Percentiles rank a stretch among this genome's conserved stretches.
Evolutionary conservation across 1,140 invertebrate genomes (phyloP).

Genomic region (Drosophila chauvacae): DNA sequence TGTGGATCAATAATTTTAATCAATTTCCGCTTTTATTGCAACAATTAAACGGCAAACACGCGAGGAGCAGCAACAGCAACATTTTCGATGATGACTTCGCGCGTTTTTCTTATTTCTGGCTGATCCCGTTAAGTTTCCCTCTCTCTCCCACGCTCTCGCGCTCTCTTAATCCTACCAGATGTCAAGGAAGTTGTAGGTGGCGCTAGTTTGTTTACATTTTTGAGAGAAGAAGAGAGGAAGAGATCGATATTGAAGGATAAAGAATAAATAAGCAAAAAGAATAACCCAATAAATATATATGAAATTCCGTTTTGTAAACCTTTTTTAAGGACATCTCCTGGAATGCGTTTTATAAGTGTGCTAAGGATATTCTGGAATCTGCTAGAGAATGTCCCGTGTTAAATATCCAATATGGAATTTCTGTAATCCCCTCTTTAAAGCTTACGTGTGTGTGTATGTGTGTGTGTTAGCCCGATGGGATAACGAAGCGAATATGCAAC

Average conservation of each 20-base stretch:
- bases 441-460: slow-evolving; percentile 35
- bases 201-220: slow-evolving; percentile 2
- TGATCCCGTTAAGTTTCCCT: too few species aligned
- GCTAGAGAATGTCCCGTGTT: slow-evolving; percentile 34
- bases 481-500: slow-evolving; percentile 74
- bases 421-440: slow-evolving; percentile 56
- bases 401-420: slow-evolving; percentile 61
- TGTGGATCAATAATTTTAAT: slow-evolving; percentile 29
- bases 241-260: background rate
- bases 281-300: too few species aligned
- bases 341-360: slow-evolving; percentile 25
- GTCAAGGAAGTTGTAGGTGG: background rate
- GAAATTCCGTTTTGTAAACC: background rate
- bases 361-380: slow-evolving; percentile 28
- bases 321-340: background rate
- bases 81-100: background rate
- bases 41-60: slow-evolving; percentile 26
- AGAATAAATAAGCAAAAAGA: background rate
- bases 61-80: background rate
- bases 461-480: slow-evolving; percentile 47
- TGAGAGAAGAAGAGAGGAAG: too few species aligned
- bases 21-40: slow-evolving; percentile 17
- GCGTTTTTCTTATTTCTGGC: background rate
- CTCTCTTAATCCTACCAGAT: too few species aligned
- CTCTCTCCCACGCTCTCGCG: background rate